phyloP scores from a whole-genome alignment of 2,113 vertebrate species.

The Pelecanoides urinatrix region DNA sequence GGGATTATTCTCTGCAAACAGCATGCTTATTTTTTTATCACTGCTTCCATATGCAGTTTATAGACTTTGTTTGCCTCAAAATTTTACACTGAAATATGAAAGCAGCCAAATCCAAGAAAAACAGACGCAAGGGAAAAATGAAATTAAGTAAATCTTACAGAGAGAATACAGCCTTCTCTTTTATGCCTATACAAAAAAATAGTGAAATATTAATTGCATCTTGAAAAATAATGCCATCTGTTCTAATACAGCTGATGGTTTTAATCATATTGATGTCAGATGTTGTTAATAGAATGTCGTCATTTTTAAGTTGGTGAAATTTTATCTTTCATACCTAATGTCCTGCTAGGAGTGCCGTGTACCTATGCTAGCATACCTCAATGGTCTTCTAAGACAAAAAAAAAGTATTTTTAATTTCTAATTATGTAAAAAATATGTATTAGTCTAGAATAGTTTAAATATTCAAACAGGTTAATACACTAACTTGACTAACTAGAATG shows the following conservation, averaged over 20 bases:
- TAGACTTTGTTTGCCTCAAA: neutral
- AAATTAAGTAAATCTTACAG: conserved; percentile 8
- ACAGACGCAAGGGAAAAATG: neutral
- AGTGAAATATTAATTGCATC: conserved; percentile 43
- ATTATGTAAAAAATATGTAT: neutral
- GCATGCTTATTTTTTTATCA: conserved; percentile 13
- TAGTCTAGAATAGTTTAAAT: neutral
- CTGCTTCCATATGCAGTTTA: neutral
- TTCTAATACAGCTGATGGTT: conserved; percentile 18
- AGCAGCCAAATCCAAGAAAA: conserved; percentile 11
- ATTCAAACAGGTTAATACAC: neutral
- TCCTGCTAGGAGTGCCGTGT: neutral
- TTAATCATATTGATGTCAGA: conserved; percentile 16
- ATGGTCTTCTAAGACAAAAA: neutral
- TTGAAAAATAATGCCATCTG: conserved; percentile 42
- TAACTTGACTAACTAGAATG: neutral
- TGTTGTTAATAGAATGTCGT: neutral
- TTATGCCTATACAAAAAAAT: neutral
- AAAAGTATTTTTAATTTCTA: neutral
- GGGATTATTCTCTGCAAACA: conserved; percentile 11
- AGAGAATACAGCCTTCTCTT: neutral
- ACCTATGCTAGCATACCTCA: neutral
- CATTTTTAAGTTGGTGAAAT: neutral
- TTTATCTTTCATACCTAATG: neutral
- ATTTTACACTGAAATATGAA: neutral